Evolutionary conservation across 53 echinoderm and acorn worm genomes (phyloP).

Genomic region (Arbacia lixula): DNA sequence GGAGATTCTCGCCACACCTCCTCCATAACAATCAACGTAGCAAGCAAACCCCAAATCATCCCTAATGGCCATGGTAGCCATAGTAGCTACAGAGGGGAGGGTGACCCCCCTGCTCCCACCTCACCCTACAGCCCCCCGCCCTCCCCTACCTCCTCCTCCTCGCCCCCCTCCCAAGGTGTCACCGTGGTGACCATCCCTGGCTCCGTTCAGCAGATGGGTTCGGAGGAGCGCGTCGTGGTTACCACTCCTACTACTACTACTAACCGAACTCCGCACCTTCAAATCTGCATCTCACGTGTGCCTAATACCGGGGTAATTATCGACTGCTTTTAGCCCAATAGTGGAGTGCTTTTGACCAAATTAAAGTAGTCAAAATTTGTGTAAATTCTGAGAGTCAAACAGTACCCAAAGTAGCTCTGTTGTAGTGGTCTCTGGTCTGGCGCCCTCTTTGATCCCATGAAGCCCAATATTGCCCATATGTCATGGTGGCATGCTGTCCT

Average conservation of each 20-base stretch:
- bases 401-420: no score
- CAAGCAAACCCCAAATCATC: slow-evolving; percentile 20
- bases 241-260: slow-evolving; percentile 39
- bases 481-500: no score
- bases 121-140: slow-evolving; percentile 21
- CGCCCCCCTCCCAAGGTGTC: slow-evolving; percentile 26
- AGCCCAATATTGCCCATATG: no score
- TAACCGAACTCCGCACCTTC: slow-evolving; percentile 58
- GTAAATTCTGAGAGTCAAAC: no score
- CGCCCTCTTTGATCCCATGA: no score
- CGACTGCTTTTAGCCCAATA: no score
- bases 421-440: no score
- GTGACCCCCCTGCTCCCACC: slow-evolving; percentile 10
- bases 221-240: slow-evolving; percentile 46
- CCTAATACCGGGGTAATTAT: slow-evolving; percentile 60
- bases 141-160: slow-evolving; percentile 19
- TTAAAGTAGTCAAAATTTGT: no score
- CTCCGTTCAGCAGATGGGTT: slow-evolving; percentile 23
- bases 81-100: background rate
- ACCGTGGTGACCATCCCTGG: slow-evolving; percentile 19
- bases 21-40: slow-evolving; percentile 37
- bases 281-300: slow-evolving; percentile 61
- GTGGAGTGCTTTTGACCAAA: no score
- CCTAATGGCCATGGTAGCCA: slow-evolving; percentile 44
- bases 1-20: slow-evolving; percentile 18